These are phyloP conservation scores for Eubasilissa regina DNA, from an alignment of 1,140 invertebrate species.

Conservation along the genomic window DNA sequence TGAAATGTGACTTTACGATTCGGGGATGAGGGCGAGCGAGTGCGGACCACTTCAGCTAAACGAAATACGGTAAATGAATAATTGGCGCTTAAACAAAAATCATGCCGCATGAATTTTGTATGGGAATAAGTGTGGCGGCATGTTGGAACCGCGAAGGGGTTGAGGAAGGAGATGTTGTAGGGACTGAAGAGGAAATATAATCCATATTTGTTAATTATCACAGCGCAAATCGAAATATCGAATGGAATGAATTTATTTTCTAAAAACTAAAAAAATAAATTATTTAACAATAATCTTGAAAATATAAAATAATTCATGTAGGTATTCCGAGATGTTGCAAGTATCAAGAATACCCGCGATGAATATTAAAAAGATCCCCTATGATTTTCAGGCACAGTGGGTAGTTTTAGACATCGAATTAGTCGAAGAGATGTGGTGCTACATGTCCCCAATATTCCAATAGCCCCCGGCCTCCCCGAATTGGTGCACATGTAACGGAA, in stretches of 20 bases:
- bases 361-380: background rate
- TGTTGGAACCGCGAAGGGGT: slow-evolving; percentile 19
- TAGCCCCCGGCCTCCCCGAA: slow-evolving; percentile 4
- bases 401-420: background rate
- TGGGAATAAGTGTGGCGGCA: slow-evolving; percentile 49
- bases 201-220: background rate
- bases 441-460: background rate
- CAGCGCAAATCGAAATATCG: no score
- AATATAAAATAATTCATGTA: no score
- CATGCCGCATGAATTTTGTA: slow-evolving; percentile 59
- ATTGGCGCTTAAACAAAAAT: slow-evolving; percentile 61
- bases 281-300: no score
- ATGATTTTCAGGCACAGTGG: background rate
- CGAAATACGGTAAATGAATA: slow-evolving; percentile 61
- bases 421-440: background rate
- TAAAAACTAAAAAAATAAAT: no score
- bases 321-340: no score
- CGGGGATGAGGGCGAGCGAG: slow-evolving; percentile 1
- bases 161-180: no score
- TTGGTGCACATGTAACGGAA: slow-evolving; percentile 54
- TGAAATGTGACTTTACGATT: slow-evolving; percentile 26
- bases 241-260: no score
- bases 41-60: slow-evolving; percentile 53
- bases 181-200: background rate
- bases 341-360: background rate